Conservation (phyloP, 1,140 invertebrate genomes). For the Eupeodes corollae region DNA sequence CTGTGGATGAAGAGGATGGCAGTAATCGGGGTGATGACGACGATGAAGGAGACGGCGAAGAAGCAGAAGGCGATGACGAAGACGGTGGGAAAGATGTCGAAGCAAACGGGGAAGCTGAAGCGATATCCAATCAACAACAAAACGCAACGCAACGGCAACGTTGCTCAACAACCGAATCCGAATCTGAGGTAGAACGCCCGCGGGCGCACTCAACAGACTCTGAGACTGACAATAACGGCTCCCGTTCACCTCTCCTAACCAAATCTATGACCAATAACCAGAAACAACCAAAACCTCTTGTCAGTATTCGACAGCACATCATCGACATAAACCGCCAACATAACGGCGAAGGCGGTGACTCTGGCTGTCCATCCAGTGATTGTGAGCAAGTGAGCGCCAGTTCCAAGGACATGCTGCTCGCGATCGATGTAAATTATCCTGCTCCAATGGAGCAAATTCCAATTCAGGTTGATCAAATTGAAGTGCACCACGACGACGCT, state of each 20-base stretch:
- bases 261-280: slow-evolving; percentile 12
- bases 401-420: slow-evolving; percentile 51
- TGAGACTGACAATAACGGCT: slow-evolving; percentile 49
- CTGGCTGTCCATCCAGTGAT: slow-evolving; percentile 31
- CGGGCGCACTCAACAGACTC: slow-evolving; percentile 41
- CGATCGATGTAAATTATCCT: slow-evolving; percentile 15
- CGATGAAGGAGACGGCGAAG: slow-evolving; percentile 8
- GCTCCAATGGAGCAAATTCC: too few relatives aligned
- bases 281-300: slow-evolving; percentile 1
- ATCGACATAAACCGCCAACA: not conserved
- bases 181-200: slow-evolving; percentile 41
- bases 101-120: slow-evolving; percentile 9
- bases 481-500: slow-evolving; percentile 6
- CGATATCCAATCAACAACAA: not conserved
- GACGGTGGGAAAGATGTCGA: slow-evolving; percentile 25
- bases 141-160: not conserved
- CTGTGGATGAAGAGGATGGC: slow-evolving; percentile 42
- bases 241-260: slow-evolving; percentile 45
- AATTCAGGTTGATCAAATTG: not conserved
- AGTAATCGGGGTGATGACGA: slow-evolving; percentile 22
- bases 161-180: slow-evolving; percentile 20
- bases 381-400: slow-evolving; percentile 48
- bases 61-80: slow-evolving; percentile 12
- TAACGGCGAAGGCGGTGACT: slow-evolving; percentile 24
- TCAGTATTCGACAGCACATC: not conserved